A percentile compares a stretch with the other conserved stretches of the same genome.
phyloP scores from a whole-genome alignment of 1,140 invertebrate genomes.

The Musca vetustissima region DNA sequence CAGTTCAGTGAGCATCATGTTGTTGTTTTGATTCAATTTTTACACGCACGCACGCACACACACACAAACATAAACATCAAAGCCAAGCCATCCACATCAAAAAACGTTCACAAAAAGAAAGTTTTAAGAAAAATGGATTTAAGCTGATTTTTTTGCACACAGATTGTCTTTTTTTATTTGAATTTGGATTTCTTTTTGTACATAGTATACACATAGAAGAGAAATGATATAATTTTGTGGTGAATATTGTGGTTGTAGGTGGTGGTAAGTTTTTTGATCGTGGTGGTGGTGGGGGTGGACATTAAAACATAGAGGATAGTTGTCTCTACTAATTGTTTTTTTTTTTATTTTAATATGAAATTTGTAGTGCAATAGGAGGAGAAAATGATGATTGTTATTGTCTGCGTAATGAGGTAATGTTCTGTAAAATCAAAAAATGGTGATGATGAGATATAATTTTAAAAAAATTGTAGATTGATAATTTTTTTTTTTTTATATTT shows the following conservation, averaged over 20 bases:
- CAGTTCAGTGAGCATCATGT: too few species aligned
- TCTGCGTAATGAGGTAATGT: conserved; percentile 23
- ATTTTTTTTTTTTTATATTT: too few species aligned
- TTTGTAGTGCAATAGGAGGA: conserved; percentile 19
- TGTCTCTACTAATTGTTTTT: too few species aligned
- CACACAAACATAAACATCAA: neutral
- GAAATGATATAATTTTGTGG: too few species aligned
- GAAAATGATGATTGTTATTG: conserved; percentile 23
- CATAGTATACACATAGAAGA: too few species aligned
- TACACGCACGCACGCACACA: neutral
- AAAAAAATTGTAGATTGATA: too few species aligned
- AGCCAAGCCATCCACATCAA: neutral
- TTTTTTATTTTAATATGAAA: too few species aligned
- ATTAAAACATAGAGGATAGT: too few species aligned
- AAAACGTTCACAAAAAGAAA: conserved; percentile 17
- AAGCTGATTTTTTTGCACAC: neutral
- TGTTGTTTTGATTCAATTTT: neutral
- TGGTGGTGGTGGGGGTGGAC: too few species aligned
- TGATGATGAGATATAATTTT: too few species aligned
- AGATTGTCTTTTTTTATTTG: neutral
- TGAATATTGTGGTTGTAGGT: too few species aligned
- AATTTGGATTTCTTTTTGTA: neutral
- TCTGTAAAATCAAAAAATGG: conserved; percentile 16
- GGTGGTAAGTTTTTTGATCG: too few species aligned
- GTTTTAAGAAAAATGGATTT: conserved; percentile 9